These are phyloP conservation scores for Campoletis sonorensis DNA, from an alignment of 1,140 invertebrate genomes.

Conservation along the genomic window DNA sequence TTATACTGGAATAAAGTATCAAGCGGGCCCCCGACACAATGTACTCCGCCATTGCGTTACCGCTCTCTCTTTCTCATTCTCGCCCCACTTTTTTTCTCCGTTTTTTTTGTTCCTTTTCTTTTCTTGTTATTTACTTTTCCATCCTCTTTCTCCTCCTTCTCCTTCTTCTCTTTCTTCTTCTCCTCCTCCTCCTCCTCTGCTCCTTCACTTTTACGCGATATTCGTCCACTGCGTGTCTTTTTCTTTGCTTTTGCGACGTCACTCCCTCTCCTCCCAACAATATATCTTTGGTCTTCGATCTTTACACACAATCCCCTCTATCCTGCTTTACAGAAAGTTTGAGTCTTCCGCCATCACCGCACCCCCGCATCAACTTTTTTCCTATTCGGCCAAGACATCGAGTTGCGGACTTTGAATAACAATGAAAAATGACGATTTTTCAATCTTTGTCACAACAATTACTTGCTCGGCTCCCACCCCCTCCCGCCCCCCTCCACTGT, in stretches of 20 bases:
- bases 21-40: constrained; percentile 70
- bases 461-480: too few species aligned
- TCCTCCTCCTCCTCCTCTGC: not conserved
- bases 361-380: too few species aligned
- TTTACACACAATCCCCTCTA: too few species aligned
- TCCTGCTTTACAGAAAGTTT: too few species aligned
- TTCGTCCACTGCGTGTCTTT: not conserved
- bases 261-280: not conserved
- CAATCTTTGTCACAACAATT: not conserved
- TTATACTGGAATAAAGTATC: constrained; percentile 75
- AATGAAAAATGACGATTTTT: too few species aligned
- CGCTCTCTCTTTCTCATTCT: constrained; percentile 57
- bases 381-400: too few species aligned
- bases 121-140: not conserved
- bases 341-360: too few species aligned
- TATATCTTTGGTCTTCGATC: too few species aligned
- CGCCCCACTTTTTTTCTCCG: not conserved
- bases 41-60: constrained; percentile 68
- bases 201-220: constrained; percentile 17
- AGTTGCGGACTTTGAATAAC: too few species aligned
- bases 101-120: too few species aligned
- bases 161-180: too few species aligned
- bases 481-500: too few species aligned
- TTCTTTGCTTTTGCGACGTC: constrained; percentile 35
- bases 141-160: not conserved